Evolutionary conservation across 2,888 invertebrate genomes (phyloP).

Genomic region (Lepeophtheirus nordmannii): DNA sequence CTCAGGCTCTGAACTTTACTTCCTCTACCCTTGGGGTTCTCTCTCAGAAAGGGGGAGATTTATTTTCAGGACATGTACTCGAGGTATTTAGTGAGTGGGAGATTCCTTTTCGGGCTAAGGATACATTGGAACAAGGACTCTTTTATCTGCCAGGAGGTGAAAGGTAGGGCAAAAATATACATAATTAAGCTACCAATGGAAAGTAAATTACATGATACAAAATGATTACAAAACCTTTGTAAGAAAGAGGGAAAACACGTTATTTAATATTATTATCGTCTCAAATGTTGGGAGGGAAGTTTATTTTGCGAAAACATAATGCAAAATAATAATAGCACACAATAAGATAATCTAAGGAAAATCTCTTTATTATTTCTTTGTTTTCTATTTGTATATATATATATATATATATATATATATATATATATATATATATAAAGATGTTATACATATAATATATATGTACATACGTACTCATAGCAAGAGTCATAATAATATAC

Average conservation of each 20-base stretch:
- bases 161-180: constrained; percentile 27
- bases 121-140: constrained; percentile 31
- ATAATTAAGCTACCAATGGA: not conserved
- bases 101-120: constrained; percentile 30
- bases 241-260: not conserved
- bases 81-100: constrained; percentile 29
- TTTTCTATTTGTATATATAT: not conserved
- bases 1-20: not conserved
- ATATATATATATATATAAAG: no score
- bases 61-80: not conserved
- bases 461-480: no score
- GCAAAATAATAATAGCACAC: not conserved
- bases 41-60: not conserved
- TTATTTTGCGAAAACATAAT: constrained; percentile 3
- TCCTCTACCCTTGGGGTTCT: not conserved
- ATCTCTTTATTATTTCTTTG: not conserved
- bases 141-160: constrained; percentile 30
- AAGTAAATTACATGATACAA: not conserved
- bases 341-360: constrained; percentile 7
- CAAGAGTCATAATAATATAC: no score
- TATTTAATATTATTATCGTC: no score
- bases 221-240: not conserved
- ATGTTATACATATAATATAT: no score
- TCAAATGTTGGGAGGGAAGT: not conserved
- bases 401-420: no score